These are phyloP conservation scores for Drosophila erecta DNA, from an alignment of 1,140 invertebrate species.

Conservation along the genomic window DNA sequence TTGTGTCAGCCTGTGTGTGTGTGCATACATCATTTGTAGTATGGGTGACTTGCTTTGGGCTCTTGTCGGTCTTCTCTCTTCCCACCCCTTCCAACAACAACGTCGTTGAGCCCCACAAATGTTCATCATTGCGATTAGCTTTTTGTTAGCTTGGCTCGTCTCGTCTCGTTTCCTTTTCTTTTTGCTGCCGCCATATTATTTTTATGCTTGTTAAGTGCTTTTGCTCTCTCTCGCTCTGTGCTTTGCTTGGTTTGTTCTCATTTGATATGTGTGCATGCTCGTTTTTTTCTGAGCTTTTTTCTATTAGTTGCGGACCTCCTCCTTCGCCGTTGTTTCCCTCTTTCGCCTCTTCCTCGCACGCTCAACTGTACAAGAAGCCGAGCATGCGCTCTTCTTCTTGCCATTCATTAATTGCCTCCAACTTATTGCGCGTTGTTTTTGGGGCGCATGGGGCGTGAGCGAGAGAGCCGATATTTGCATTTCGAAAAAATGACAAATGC, in stretches of 20 bases:
- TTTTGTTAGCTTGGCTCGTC: constrained; percentile 36
- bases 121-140: constrained; percentile 50
- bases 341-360: constrained; percentile 29
- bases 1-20: constrained; percentile 44
- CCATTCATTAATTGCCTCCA: constrained; percentile 52
- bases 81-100: constrained; percentile 4
- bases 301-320: constrained; percentile 54
- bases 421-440: constrained; percentile 49
- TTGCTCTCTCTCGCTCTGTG: constrained; percentile 50
- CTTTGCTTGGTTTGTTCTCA: constrained; percentile 27
- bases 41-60: constrained; percentile 61
- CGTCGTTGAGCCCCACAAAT: constrained; percentile 24
- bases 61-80: constrained; percentile 29
- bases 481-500: constrained; percentile 75
- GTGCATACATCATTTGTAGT: constrained; percentile 14
- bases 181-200: constrained; percentile 74
- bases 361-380: constrained; percentile 69
- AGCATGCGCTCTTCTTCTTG: constrained; percentile 70
- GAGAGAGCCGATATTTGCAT: constrained; percentile 41
- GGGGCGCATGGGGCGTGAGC: constrained; percentile 53
- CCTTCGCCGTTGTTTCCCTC: constrained; percentile 6
- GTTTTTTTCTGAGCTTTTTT: constrained; percentile 54
- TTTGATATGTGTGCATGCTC: constrained; percentile 2
- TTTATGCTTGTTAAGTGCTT: constrained; percentile 63
- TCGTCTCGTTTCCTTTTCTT: constrained; percentile 37